Percentiles rank a stretch among this genome's conserved stretches.
These are phyloP conservation scores for Panulirus ornatus DNA, from an alignment of 1,140 invertebrate genomes.

Conservation along the genomic window DNA sequence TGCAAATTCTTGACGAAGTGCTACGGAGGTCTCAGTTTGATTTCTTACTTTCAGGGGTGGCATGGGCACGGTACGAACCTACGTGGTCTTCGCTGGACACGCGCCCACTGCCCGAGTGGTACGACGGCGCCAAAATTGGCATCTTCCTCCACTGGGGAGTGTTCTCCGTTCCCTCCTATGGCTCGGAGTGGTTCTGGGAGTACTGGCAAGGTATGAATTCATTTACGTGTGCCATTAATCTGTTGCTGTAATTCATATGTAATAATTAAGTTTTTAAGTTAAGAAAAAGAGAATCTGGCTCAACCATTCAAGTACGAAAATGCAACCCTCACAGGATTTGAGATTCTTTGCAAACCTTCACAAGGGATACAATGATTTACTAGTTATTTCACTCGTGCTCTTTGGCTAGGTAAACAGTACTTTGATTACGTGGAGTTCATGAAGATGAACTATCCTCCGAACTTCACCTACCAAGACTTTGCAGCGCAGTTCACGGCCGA, in stretches of 20 bases:
- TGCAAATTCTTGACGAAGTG: no score
- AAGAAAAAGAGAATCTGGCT: no score
- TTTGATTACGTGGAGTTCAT: constrained; percentile 77
- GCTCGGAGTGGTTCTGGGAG: constrained; percentile 53
- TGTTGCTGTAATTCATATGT: no score
- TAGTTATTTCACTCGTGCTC: no score
- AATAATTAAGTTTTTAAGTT: no score
- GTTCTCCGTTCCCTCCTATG: constrained; percentile 52
- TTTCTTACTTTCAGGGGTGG: background rate
- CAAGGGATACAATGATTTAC: no score
- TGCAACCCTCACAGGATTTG: no score
- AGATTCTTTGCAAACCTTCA: no score
- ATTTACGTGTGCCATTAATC: no score
- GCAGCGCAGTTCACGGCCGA: constrained; percentile 78
- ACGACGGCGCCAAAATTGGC: constrained; percentile 79
- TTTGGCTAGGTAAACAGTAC: background rate
- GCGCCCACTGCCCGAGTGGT: constrained; percentile 79
- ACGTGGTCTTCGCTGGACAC: constrained; percentile 78
- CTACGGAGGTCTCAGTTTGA: no score
- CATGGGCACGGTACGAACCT: constrained; percentile 46
- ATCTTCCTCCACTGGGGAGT: constrained; percentile 78
- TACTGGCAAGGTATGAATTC: constrained; percentile 38
- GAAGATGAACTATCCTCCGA: constrained; percentile 78
- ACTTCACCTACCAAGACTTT: constrained; percentile 80
- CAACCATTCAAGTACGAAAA: no score